A percentile compares a stretch with the other conserved stretches of the same genome.
Evolutionary conservation across 2,888 invertebrate genomes (phyloP).

Genomic region (Xestia ashworthii): DNA sequence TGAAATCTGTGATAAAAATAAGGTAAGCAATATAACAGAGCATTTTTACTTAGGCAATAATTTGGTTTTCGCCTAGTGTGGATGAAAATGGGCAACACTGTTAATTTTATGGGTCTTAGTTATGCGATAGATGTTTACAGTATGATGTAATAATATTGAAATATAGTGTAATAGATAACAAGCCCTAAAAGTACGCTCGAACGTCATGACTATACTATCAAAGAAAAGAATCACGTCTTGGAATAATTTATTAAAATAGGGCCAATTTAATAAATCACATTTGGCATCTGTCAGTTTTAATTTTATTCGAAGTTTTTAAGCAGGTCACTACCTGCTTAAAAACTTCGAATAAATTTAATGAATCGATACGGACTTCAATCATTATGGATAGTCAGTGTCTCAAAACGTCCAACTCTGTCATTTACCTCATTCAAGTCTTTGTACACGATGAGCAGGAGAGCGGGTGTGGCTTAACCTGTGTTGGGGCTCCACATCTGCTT

Average conservation of each 20-base stretch:
- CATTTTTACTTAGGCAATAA: neutral
- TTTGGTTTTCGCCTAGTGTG: neutral
- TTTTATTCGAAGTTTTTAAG: too few relatives aligned
- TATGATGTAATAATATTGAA: neutral
- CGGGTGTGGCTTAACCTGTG: neutral
- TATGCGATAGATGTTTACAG: neutral
- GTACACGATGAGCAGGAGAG: neutral
- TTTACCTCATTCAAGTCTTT: neutral
- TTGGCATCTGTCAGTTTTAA: too few relatives aligned
- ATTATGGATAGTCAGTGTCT: too few relatives aligned
- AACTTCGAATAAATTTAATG: too few relatives aligned
- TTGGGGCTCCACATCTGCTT: neutral
- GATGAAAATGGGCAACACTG: neutral
- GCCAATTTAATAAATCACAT: too few relatives aligned
- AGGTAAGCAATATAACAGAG: conserved; percentile 80
- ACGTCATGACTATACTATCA: too few relatives aligned
- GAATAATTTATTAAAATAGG: neutral
- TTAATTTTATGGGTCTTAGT: neutral
- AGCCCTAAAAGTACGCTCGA: too few relatives aligned
- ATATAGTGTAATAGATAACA: neutral
- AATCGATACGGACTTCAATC: too few relatives aligned
- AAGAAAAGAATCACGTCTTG: neutral
- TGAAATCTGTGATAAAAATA: conserved; percentile 92
- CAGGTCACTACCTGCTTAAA: too few relatives aligned
- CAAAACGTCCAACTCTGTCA: neutral